Evolutionary conservation across 2,888 invertebrate genomes (phyloP).

Genomic region (Resseliella maxima): DNA sequence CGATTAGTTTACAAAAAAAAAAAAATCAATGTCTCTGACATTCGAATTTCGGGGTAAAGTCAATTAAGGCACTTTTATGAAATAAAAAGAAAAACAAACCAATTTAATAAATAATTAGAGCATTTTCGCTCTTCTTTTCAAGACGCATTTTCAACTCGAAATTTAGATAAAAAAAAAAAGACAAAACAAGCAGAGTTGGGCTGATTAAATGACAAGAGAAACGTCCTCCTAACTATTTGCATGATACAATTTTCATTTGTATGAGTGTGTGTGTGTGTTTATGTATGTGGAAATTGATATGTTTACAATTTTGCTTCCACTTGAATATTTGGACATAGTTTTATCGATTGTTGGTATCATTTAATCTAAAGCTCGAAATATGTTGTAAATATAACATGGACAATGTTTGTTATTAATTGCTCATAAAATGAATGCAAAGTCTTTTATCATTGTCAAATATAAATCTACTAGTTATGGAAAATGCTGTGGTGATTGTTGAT

Average conservation of each 20-base stretch:
- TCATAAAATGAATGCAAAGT: not conserved
- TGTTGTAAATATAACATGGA: not conserved
- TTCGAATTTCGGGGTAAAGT: not conserved
- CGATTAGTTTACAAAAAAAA: not conserved
- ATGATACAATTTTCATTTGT: not conserved
- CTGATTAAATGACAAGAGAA: not conserved
- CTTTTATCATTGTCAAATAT: not conserved
- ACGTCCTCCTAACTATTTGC: not conserved
- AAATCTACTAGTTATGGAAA: too few species aligned
- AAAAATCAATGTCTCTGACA: slow-evolving; percentile 8
- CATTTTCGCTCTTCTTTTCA: too few species aligned
- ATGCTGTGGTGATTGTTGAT: too few species aligned
- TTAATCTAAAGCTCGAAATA: slow-evolving; percentile 15
- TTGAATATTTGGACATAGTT: not conserved
- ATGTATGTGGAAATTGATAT: slow-evolving; percentile 25
- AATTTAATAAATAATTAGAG: too few species aligned
- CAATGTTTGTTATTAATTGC: not conserved
- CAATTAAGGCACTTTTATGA: slow-evolving; percentile 50
- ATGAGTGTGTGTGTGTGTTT: not conserved
- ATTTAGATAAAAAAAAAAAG: not conserved
- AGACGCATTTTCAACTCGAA: too few species aligned
- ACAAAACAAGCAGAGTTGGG: not conserved
- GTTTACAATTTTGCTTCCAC: slow-evolving; percentile 21
- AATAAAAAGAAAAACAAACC: not conserved
- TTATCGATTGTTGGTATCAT: not conserved